Evolutionary conservation across 1,140 invertebrate species (phyloP).

Genomic region (Drosophila funebris): DNA sequence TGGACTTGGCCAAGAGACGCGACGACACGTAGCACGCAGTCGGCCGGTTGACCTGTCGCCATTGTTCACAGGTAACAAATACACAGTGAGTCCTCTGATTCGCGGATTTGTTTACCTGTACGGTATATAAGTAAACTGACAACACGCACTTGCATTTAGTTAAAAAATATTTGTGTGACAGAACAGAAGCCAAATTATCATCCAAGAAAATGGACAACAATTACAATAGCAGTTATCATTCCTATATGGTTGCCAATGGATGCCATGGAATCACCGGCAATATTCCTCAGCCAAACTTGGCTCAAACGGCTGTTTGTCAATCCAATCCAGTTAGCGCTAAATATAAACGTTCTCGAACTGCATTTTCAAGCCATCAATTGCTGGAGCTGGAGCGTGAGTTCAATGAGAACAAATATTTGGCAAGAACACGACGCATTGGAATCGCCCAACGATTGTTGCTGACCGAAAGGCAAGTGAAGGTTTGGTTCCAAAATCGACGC

Average conservation of each 20-base stretch:
- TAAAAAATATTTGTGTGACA: slow-evolving; percentile 58
- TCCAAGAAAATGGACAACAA: slow-evolving; percentile 42
- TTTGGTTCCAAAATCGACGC: slow-evolving; percentile 88
- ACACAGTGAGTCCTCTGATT: slow-evolving; percentile 30
- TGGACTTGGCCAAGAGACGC: slow-evolving; percentile 20
- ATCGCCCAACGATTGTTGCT: slow-evolving; percentile 89
- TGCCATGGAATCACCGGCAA: not conserved
- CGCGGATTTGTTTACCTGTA: slow-evolving; percentile 41
- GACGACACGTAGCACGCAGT: slow-evolving; percentile 15
- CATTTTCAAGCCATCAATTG: slow-evolving; percentile 91
- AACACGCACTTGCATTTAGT: slow-evolving; percentile 43
- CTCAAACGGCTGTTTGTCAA: not conserved
- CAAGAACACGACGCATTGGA: slow-evolving; percentile 90
- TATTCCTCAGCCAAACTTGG: not conserved
- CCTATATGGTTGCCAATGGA: slow-evolving; percentile 1
- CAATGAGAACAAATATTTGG: slow-evolving; percentile 90
- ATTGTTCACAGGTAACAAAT: slow-evolving; percentile 22
- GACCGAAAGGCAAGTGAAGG: slow-evolving; percentile 94
- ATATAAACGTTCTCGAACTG: slow-evolving; percentile 86
- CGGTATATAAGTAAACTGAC: slow-evolving; percentile 60
- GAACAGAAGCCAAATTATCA: slow-evolving; percentile 37
- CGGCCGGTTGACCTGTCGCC: slow-evolving; percentile 32
- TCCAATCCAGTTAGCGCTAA: slow-evolving; percentile 23
- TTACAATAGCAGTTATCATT: slow-evolving; percentile 16
- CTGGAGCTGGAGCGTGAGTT: slow-evolving; percentile 85